These are phyloP conservation scores for Sebastes trivittatus DNA, from an alignment of 2,797 vertebrate species.

Conservation along the genomic window DNA sequence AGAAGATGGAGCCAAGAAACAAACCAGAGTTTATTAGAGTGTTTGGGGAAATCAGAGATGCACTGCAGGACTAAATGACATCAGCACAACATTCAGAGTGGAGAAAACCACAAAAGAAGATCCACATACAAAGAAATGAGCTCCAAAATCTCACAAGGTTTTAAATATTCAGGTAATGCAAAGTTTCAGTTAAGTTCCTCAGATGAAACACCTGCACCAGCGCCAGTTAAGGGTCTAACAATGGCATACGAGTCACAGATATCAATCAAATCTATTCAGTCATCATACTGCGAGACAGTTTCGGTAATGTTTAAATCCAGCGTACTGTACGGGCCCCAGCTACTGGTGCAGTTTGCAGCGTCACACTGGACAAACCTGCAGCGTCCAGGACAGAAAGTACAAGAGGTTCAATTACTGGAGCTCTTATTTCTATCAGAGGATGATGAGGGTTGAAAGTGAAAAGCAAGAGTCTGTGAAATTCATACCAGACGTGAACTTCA, in stretches of 20 bases:
- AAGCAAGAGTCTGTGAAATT: constrained; percentile 19
- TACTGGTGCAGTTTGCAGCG: neutral
- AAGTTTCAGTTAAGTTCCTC: constrained; percentile 5
- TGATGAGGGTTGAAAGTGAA: neutral
- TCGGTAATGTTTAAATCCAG: neutral
- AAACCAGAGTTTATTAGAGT: neutral
- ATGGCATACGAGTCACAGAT: neutral
- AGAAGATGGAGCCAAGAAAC: neutral
- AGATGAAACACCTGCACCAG: neutral
- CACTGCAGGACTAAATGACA: neutral
- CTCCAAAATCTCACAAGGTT: neutral
- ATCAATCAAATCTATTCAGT: neutral
- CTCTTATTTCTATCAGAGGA: neutral
- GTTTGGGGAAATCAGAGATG: neutral
- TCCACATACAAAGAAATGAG: neutral
- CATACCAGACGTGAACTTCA: constrained; percentile 27
- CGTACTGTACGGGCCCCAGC: neutral
- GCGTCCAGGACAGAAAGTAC: neutral
- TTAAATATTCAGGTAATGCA: neutral
- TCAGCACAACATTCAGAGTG: neutral
- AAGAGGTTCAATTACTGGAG: neutral
- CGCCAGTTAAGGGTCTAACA: neutral
- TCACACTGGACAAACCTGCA: neutral
- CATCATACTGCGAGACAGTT: neutral
- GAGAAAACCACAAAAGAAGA: neutral